Base-by-base conservation (phyloP, 1,140 invertebrate genomes). In the Cardiocondyla obscurior region DNA sequence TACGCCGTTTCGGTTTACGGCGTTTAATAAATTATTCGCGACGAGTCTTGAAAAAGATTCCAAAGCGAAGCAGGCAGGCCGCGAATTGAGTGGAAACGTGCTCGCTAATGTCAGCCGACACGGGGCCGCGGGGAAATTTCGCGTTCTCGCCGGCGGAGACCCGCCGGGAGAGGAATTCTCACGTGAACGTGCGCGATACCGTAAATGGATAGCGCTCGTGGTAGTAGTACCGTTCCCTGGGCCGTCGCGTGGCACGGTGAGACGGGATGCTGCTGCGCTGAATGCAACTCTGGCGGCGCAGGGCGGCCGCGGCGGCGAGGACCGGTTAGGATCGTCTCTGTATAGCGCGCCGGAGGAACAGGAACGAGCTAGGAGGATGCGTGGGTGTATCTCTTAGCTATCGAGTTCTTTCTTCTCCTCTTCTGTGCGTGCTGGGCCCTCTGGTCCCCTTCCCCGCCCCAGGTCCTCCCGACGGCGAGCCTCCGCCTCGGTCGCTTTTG, bases 321-420 rank as follows among this genome's bases (percentile, higher is more conserved):
- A 88, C 86, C 86, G 86, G 86, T 88, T 88, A 74, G 86, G 72
- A 76, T 88, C 86, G 76, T 88, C 82, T 85, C 82, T 76, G 19
- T 65, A 72, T 55, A 81, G 62, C 74, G 74, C 76, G 65, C 64
- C 33, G 44, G 65, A 73, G 49, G 55, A 42, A 53, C 49, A 53
- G 49, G 85, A 87, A 81, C 82, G 84, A 73, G 85, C 85, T 85
- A 87, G 55, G 55, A 83, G 82, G 64, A 73, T 53, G 82, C 83
- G 86, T 88, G 86, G 86, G 86, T 74, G 86, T 85, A 87, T 85
- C 81, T 88, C 86, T 87, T 77, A 87, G 83, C 86, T 87, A 88
- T 87, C 82, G 74, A 84, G 67, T 51, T 70, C 76, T 86, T 83
- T 82, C 83, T 87, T 67, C 74, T 72, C 57, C 58, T 88, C 73